A percentile compares a stretch with the other conserved stretches of the same genome.
phyloP scores from a whole-genome alignment of 2,113 vertebrate species.

The Mus spicilegus region DNA sequence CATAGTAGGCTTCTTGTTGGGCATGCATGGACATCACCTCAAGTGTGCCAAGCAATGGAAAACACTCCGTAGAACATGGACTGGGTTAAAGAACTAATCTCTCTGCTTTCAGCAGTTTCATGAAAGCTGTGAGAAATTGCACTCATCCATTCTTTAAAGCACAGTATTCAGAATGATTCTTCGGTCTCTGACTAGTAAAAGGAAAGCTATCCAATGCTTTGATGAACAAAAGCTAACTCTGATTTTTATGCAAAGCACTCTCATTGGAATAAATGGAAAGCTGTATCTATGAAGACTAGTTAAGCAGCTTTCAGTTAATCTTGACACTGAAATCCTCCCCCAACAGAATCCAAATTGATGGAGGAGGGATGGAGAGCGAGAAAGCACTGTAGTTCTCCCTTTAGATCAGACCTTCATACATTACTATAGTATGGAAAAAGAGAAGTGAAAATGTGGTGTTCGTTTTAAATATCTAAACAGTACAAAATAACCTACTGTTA shows the following conservation, averaged over 20 bases:
- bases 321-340: not conserved
- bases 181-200: conserved; percentile 71
- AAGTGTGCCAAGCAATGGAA: conserved; percentile 65
- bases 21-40: conserved; percentile 33
- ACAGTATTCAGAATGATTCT: conserved; percentile 63
- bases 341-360: not conserved
- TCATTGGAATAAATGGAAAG: conserved; percentile 51
- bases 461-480: conserved; percentile 46
- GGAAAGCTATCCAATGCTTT: conserved; percentile 50
- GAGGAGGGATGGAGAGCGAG: not conserved
- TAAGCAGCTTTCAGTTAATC: conserved; percentile 57
- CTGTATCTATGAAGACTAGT: conserved; percentile 62
- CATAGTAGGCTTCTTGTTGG: conserved; percentile 63
- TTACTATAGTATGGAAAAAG: not conserved
- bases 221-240: conserved; percentile 49
- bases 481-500: conserved; percentile 19
- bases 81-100: conserved; percentile 38
- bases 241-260: conserved; percentile 63
- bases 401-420: not conserved
- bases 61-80: conserved; percentile 56
- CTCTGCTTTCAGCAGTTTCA: conserved; percentile 11
- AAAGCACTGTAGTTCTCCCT: not conserved
- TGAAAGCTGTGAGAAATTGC: conserved; percentile 68
- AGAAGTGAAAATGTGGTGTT: conserved; percentile 42
- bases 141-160: conserved; percentile 70